A percentile compares a stretch with the other conserved stretches of the same genome.
Conservation (phyloP, 2,797 vertebrate species). For the Sternotherus odoratus region DNA sequence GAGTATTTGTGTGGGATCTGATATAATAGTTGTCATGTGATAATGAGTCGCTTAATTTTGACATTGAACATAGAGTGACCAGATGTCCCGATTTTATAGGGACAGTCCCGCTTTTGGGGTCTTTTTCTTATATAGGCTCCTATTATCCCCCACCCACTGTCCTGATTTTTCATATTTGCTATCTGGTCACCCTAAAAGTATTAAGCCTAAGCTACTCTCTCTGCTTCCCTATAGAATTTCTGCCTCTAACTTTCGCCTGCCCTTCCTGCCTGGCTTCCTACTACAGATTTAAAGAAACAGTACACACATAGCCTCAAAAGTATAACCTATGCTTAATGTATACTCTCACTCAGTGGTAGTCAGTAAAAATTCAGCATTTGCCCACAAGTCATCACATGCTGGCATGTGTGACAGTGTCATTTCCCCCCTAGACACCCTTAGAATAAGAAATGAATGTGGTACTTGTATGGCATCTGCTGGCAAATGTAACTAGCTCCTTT, state of each 20-base stretch:
- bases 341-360: too few relatives aligned
- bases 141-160: too few relatives aligned
- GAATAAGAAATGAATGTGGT: background rate
- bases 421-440: background rate
- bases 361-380: background rate
- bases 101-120: too few relatives aligned
- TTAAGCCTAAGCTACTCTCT: background rate
- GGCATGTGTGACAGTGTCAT: background rate
- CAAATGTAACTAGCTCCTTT: background rate
- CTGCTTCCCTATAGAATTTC: background rate
- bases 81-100: too few relatives aligned
- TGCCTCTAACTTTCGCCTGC: background rate
- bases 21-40: background rate
- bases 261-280: background rate
- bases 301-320: too few relatives aligned
- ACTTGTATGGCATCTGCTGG: background rate
- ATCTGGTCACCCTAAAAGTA: background rate
- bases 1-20: background rate
- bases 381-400: background rate
- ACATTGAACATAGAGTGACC: background rate
- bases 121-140: too few relatives aligned
- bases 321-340: background rate
- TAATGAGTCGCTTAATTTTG: background rate
- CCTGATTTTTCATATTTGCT: too few relatives aligned
- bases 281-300: background rate